Conservation (phyloP, 2,888 invertebrate species). For the Eupithecia centaureata region DNA sequence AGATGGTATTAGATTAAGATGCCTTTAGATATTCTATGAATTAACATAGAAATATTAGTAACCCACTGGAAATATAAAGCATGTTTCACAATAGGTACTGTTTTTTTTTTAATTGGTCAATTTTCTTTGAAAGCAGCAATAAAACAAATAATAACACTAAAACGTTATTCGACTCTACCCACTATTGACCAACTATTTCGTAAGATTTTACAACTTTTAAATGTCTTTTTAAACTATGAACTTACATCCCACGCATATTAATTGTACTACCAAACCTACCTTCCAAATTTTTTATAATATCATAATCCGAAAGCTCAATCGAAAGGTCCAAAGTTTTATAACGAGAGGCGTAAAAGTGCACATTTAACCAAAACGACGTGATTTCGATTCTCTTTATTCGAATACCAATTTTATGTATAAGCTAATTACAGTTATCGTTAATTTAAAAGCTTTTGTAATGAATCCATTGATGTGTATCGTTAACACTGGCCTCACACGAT, state of each 20-base stretch:
- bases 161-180: conserved; percentile 31
- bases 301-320: conserved; percentile 11
- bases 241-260: conserved; percentile 32
- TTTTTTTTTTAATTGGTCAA: conserved; percentile 8
- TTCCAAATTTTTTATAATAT: conserved; percentile 2
- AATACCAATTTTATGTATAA: conserved; percentile 31
- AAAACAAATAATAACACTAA: conserved; percentile 38
- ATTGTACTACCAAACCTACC: not conserved
- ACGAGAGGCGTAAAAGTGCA: conserved; percentile 37
- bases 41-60: not conserved
- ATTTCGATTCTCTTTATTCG: conserved; percentile 32
- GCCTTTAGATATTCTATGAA: not conserved
- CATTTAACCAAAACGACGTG: conserved; percentile 32
- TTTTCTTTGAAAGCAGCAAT: conserved; percentile 31
- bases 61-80: not conserved
- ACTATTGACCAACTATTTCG: conserved; percentile 29
- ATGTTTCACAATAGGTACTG: not conserved
- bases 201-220: conserved; percentile 39
- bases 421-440: conserved; percentile 36
- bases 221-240: conserved; percentile 41
- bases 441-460: conserved; percentile 30
- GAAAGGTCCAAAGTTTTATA: conserved; percentile 22
- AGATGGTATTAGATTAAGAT: not conserved
- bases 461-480: conserved; percentile 25
- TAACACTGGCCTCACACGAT: conserved; percentile 31